Evolutionary conservation across 1,140 invertebrate species (phyloP).

Genomic region (Hetaerina americana): DNA sequence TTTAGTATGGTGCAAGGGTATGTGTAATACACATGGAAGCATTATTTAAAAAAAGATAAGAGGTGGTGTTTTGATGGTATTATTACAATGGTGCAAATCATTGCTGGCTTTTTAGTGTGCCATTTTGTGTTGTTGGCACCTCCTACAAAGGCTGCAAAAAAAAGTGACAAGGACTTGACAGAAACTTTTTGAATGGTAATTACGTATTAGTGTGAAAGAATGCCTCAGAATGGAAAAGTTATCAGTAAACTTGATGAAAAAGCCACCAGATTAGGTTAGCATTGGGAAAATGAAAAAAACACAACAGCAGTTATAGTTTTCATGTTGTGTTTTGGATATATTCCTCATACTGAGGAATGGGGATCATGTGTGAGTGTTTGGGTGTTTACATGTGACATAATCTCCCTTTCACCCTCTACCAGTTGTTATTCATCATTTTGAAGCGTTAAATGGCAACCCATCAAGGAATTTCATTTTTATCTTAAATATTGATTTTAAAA

Average conservation of each 20-base stretch:
- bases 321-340: not conserved
- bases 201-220: not conserved
- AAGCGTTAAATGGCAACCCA: not conserved
- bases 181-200: not conserved
- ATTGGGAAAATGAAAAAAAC: not conserved
- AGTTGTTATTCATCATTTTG: not conserved
- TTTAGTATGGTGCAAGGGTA: not conserved
- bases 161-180: not conserved
- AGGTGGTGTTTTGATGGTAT: not conserved
- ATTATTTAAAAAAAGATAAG: not conserved
- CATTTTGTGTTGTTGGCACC: not conserved
- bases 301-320: not conserved
- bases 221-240: not conserved
- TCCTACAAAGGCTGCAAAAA: not conserved
- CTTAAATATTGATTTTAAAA: not conserved
- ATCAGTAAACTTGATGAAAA: not conserved
- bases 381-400: not conserved
- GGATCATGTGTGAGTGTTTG: not conserved
- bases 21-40: not conserved
- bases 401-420: not conserved
- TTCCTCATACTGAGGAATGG: not conserved
- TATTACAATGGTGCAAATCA: not conserved
- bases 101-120: not conserved
- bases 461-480: not conserved
- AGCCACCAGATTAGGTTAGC: not conserved